Base-by-base conservation (phyloP, 2,888 invertebrate species). In the Epistrophella euchroma region DNA sequence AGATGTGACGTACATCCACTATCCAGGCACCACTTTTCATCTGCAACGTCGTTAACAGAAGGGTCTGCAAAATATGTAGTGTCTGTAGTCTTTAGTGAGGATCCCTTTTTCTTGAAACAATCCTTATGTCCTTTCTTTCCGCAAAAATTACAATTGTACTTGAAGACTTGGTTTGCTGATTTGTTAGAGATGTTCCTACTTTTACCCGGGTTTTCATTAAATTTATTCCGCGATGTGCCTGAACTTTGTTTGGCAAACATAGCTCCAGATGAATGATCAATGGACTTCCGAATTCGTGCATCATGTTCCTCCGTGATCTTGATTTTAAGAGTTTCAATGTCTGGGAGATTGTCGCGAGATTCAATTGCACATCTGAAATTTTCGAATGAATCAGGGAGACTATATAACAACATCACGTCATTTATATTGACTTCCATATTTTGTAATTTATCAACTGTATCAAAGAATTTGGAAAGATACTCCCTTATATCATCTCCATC, bases 281-380 rank as follows among this genome's bases (percentile, higher is more conserved):
- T 37, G 3, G 68, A 62, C 15, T 62, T 77, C 4, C 52, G 50
- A 43, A 32, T 37, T 60, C 68, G 47, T 47, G 76, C 47, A 17
- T 88, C 84, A n/a, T 25, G 76, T 17, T 88, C 86, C 77, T 88
- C 88, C 15, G 87, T 47, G 40, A 88, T 80, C 80, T 88, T 88
- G 0, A 87, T 85, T 56, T 87, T 83, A 11, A 88, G 28, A 13
- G 84, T 52, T 70, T 88, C 87, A 0, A 83, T 83, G 10, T 76
- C 85, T 32, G 88, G 88, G 35, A 88, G 60, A 2, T 82, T 81
- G 75, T 92, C 91, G 0, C 90, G 87, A 1, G 91, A 89, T 82
- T 92, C 90, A 3, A 91, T 90, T 0, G 91, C 91, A 37, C 89
- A 90, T 52, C 90, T 76, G 83, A 91, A 91, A 56, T 90, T 91